A percentile compares a stretch with the other conserved stretches of the same genome.
Conservation (phyloP, 2,888 invertebrate genomes). For the Thalpophila matura region DNA sequence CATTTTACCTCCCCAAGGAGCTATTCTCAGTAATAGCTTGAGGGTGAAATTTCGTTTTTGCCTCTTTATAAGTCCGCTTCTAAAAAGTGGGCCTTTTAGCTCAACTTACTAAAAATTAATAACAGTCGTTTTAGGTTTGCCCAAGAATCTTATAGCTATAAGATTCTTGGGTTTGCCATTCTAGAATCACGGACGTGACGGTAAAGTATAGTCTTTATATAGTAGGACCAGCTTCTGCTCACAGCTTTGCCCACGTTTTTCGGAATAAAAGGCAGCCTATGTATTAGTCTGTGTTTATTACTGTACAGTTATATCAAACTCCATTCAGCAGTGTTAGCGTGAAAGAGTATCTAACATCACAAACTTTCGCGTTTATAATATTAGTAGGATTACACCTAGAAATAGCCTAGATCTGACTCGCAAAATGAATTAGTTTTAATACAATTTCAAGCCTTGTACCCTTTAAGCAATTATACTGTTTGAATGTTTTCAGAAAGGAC, state of each 20-base stretch:
- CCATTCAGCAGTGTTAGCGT: no score
- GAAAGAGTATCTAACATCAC: no score
- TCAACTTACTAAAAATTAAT: constrained; percentile 4
- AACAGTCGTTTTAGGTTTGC: constrained; percentile 8
- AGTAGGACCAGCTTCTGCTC: no score
- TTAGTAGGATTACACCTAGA: not conserved
- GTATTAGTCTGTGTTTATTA: no score
- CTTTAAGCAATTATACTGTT: not conserved
- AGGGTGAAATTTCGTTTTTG: not conserved
- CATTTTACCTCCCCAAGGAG: constrained; percentile 42
- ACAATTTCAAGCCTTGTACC: not conserved
- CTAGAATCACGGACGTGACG: not conserved
- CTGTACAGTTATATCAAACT: no score
- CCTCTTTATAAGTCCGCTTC: not conserved
- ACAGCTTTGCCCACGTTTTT: no score
- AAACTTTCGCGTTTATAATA: no score
- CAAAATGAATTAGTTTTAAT: not conserved
- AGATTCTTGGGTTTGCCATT: constrained; percentile 29
- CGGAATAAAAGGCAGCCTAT: no score
- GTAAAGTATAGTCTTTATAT: no score
- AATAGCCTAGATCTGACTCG: not conserved
- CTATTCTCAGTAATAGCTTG: constrained; percentile 39
- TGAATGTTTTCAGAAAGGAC: constrained; percentile 79
- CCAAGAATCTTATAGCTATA: no score
- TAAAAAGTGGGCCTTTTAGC: not conserved